Evolutionary conservation across 2,888 invertebrate species (phyloP).

Genomic region (Netelia melanura): DNA sequence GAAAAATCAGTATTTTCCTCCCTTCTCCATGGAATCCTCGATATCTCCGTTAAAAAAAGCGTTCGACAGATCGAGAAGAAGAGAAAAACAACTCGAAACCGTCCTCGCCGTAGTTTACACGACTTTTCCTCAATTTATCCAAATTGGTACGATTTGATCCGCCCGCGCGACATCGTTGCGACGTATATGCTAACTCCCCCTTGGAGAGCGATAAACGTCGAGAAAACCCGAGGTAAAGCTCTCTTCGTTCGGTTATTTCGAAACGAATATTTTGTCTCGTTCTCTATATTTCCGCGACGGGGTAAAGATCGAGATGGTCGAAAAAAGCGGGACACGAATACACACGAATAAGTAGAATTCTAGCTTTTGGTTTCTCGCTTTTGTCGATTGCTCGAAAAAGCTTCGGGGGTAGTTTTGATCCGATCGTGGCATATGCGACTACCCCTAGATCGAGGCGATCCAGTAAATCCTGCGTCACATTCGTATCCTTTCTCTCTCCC

Average conservation of each 20-base stretch:
- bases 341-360: not conserved
- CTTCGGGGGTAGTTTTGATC: constrained; percentile 34
- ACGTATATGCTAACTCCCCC: not conserved
- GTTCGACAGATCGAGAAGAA: not conserved
- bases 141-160: constrained; percentile 20
- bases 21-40: too few species aligned
- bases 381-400: constrained; percentile 50
- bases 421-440: constrained; percentile 9
- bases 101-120: constrained; percentile 1
- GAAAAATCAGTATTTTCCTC: too few species aligned
- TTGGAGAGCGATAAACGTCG: not conserved
- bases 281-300: constrained; percentile 7
- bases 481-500: constrained; percentile 1
- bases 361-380: constrained; percentile 31
- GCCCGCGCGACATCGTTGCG: not conserved
- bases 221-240: not conserved
- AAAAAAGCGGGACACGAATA: not conserved
- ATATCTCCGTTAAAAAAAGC: too few species aligned
- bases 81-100: not conserved
- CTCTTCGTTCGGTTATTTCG: constrained; percentile 3
- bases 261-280: not conserved
- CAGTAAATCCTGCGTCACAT: constrained; percentile 25
- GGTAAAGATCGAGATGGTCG: not conserved
- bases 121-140: constrained; percentile 15
- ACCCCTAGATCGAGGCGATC: constrained; percentile 1